Conservation (phyloP, 2,797 vertebrate genomes). For the Peromyscus attwateri region DNA sequence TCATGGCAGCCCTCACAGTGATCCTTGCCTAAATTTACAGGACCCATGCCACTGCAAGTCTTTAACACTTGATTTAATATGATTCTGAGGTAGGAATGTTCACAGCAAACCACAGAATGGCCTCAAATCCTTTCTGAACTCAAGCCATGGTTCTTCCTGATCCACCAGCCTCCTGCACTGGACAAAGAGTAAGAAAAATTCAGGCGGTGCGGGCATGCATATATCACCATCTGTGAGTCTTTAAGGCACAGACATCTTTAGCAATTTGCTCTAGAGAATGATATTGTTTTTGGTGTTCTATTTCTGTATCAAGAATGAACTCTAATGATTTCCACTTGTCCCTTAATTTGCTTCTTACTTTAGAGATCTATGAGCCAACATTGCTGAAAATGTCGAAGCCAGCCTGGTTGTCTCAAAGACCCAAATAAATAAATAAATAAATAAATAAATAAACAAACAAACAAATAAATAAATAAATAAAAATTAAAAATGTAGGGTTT, state of each 20-base stretch:
- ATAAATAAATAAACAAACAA: too few relatives aligned
- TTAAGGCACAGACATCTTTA: not conserved
- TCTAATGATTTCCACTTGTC: not conserved
- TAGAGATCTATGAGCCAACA: not conserved
- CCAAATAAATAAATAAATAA: too few relatives aligned
- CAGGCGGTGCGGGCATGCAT: not conserved
- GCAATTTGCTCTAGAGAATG: not conserved
- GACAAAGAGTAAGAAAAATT: not conserved
- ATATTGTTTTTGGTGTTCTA: not conserved
- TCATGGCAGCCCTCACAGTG: not conserved
- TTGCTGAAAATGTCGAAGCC: not conserved
- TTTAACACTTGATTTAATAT: not conserved
- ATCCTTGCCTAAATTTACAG: not conserved
- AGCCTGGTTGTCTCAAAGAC: not conserved
- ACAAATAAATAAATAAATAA: too few relatives aligned
- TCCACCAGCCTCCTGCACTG: not conserved
- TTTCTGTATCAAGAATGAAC: not conserved
- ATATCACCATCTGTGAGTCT: not conserved
- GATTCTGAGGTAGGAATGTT: not conserved
- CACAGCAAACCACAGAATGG: not conserved
- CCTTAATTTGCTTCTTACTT: not conserved
- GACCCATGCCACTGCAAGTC: not conserved
- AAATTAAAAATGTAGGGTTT: too few relatives aligned
- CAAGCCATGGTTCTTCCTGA: not conserved
- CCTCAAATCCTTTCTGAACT: slow-evolving; percentile 1